Base-by-base conservation (phyloP, 1,140 invertebrate species). In the Meloidogyne floridensis region DNA sequence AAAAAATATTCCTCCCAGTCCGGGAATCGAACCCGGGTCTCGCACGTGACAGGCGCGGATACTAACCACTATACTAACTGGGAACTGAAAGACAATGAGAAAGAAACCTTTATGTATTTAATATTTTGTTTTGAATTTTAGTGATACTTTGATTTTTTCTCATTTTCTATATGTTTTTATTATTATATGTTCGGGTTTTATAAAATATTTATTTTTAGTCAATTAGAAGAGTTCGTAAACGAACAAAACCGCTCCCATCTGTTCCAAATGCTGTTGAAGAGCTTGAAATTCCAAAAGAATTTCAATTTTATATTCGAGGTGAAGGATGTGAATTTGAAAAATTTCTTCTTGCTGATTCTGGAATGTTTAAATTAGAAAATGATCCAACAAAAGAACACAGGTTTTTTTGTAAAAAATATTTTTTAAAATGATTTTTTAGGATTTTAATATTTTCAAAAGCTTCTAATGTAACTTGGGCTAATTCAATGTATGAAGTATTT, bases 281-380 rank as follows among this genome's bases (percentile, higher is more conserved):
- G 8, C 42, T 75, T 53, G 74, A 54, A 47, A 75, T 75, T 75
- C 74, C 74, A 51, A 42, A 18, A 13, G 20, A 53, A 20, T 75
- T 42, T 59, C 74, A 75, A 75, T 9, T 75, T 32, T 75, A 75
- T 43, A 9, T 54, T 54, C 74, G 74, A 20, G 8, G 32, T 10
- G 74, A 51, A 3, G 74, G 43, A 75, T 8, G 10, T 75, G 74
- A 75, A 43, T 8, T 54, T 11, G 74, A 75, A 43, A 42, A 51
- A 47, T 75, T 75, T 47, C 74, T 75, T 32, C 74, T 75, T 9
- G 74, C 74, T 10, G 74, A 75, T 59, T 75, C 74, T 10, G 74
- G 74, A 32, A 43, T 75, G 74, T 75, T 75, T 43, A 32, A 47
- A 32, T 20, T 75, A 10, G 10, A 42, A 4, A 32, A 43, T 47